Evolutionary conservation across 2,797 vertebrate species (phyloP).

Genomic region (Notolepis coatsorum): DNA sequence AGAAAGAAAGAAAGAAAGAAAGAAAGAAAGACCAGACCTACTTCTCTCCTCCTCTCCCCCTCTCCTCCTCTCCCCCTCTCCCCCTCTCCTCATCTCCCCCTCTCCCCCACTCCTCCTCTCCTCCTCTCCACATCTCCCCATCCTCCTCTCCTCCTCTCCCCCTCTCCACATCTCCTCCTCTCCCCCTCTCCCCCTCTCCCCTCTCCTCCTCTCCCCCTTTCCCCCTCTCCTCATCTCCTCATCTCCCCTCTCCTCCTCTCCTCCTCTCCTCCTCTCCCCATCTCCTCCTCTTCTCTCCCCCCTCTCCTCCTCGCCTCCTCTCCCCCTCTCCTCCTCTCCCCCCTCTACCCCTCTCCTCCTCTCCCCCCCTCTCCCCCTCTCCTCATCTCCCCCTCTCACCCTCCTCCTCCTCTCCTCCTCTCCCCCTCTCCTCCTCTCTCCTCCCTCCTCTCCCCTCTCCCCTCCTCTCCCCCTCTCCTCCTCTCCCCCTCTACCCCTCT

Average conservation of each 20-base stretch:
- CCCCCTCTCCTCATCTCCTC: no score
- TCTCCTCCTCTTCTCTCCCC: slow-evolving; percentile 34
- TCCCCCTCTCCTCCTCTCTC: slow-evolving; percentile 41
- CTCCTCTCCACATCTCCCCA: no score
- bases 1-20: slow-evolving; percentile 3
- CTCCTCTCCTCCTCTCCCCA: no score
- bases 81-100: slow-evolving; percentile 55
- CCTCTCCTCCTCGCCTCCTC: slow-evolving; percentile 43
- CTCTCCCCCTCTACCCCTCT: slow-evolving; percentile 45
- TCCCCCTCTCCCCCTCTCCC: slow-evolving; percentile 45
- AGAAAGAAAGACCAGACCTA: slow-evolving; percentile 27
- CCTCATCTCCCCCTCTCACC: no score
- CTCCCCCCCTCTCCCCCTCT: background rate
- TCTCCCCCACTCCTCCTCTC: no score
- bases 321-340: slow-evolving; percentile 60
- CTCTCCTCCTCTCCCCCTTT: slow-evolving; percentile 65
- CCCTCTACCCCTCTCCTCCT: no score
- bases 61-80: slow-evolving; percentile 44
- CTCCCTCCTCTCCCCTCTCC: no score
- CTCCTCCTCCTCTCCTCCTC: slow-evolving; percentile 37
- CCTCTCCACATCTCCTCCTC: no score
- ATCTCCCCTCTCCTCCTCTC: background rate
- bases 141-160: no score
- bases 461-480: slow-evolving; percentile 57
- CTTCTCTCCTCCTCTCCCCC: no score